These are phyloP conservation scores for Pitta sordida DNA, from an alignment of 2,113 vertebrate genomes.

Conservation along the genomic window DNA sequence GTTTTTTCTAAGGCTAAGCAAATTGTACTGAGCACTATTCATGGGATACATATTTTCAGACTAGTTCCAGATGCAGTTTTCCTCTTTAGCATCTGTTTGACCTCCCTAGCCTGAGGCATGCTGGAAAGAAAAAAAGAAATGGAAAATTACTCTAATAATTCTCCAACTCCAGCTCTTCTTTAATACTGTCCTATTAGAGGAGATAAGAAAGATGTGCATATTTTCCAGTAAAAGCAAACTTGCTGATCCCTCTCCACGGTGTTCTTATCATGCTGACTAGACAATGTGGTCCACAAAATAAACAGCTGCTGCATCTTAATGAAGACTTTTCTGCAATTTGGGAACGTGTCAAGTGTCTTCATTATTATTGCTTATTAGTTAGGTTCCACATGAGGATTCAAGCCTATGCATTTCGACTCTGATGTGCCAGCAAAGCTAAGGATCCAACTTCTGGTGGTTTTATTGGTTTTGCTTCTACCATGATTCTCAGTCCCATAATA, in stretches of 20 bases:
- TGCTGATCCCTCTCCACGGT: not conserved
- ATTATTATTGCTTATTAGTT: not conserved
- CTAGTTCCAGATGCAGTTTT: constrained; percentile 27
- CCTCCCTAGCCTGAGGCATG: constrained; percentile 4
- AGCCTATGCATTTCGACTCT: not conserved
- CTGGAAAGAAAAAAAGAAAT: constrained; percentile 19
- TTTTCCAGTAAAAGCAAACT: constrained; percentile 22
- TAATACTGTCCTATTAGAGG: not conserved
- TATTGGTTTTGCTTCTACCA: not conserved
- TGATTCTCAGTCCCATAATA: not conserved
- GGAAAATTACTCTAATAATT: constrained; percentile 42
- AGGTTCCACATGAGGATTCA: not conserved
- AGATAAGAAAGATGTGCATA: not conserved
- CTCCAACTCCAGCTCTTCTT: not conserved
- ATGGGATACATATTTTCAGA: not conserved
- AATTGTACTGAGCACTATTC: constrained; percentile 16
- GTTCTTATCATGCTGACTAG: constrained; percentile 21
- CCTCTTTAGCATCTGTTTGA: not conserved
- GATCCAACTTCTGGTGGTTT: not conserved
- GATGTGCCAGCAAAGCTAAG: not conserved
- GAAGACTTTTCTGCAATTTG: constrained; percentile 7
- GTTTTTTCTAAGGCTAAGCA: constrained; percentile 29
- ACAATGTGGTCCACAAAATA: constrained; percentile 21
- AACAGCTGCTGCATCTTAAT: constrained; percentile 41
- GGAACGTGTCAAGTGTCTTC: not conserved